Evolutionary conservation across 2,797 vertebrate species (phyloP), one percentile per base, ranked within the genome.

Genomic region (Anguilla obscura): DNA sequence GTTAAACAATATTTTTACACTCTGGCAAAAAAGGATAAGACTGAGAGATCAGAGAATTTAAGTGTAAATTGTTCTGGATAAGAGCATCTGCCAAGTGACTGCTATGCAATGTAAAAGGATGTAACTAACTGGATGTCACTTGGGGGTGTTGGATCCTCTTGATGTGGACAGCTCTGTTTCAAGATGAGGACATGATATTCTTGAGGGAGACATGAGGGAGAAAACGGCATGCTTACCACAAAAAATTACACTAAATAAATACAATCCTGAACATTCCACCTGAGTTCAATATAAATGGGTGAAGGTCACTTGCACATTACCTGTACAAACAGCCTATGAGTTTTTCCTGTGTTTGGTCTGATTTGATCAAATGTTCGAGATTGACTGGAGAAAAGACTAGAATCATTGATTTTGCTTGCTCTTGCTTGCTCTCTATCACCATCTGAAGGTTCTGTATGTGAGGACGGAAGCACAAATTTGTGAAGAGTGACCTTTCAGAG

Each of bases 231-330:
- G 60, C 0, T 63, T 5, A 63, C 16, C 60, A 45, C 24, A 63
- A 16, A 16, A 63, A 63, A 63, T 63, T 5, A 21, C 60, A 63
- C 2, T 21, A 63, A 63, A 63, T 21, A 21, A 63, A 63, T 63
- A 24, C 24, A 1, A 63, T n/a, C 24, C 21, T 63, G 60, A 21
- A 21, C 21, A 63, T 63, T 63, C 14, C 60, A 91, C 88, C 89
- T 90, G 60, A 36, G 79, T 88, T 89, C 89, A 18, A 89, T 92
- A 40, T 86, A 76, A 90, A 87, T 92, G 90, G 85, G 84, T 90
- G 27, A 90, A 86, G 91, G 88, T 88, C 91, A 89, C 90, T 63
- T 16, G 60, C 16, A 24, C 84, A 86, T 89, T 90, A 87, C 87
- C 74, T 48, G 87, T 85, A 87, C 82, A 90, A n/a, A 90, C 84